These are phyloP conservation scores for Sminthurinus signatus DNA, from an alignment of 1,140 invertebrate species.

Conservation along the genomic window DNA sequence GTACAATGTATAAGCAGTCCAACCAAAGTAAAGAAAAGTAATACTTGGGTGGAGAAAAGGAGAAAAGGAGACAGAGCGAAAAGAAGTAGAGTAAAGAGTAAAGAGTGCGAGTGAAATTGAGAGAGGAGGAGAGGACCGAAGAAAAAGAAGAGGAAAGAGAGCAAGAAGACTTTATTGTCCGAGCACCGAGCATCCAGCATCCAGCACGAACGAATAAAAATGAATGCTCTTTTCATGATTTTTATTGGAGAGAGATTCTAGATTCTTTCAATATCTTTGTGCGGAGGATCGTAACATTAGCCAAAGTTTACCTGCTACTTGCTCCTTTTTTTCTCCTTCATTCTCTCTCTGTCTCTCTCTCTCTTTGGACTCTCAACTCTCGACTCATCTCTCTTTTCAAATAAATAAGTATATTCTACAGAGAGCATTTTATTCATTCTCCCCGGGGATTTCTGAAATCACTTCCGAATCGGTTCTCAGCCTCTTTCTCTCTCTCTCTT, in stretches of 20 bases:
- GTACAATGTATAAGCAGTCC: too few relatives aligned
- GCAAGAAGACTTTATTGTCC: constrained; percentile 10
- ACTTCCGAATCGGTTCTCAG: constrained; percentile 18
- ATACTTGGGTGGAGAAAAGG: too few relatives aligned
- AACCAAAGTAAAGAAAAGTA: too few relatives aligned
- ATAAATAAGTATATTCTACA: constrained; percentile 12
- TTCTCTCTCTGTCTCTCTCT: too few relatives aligned
- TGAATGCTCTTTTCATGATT: constrained; percentile 16
- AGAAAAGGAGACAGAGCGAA: too few relatives aligned
- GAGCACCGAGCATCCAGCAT: too few relatives aligned
- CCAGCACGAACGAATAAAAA: constrained; percentile 13
- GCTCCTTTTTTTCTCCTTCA: constrained; percentile 1
- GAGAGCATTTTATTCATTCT: constrained; percentile 18
- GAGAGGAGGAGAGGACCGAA: too few relatives aligned
- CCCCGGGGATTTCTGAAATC: constrained; percentile 18
- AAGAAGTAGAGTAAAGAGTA: too few relatives aligned
- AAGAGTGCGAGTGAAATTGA: too few relatives aligned
- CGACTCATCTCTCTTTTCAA: background rate
- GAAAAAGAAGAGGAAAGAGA: background rate
- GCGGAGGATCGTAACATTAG: background rate
- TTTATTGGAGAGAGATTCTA: constrained; percentile 3
- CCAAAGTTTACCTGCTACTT: constrained; percentile 16
- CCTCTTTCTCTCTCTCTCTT: too few relatives aligned
- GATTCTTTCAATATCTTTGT: constrained; percentile 9
- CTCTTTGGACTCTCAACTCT: too few relatives aligned